Percentiles rank a stretch among this genome's conserved stretches.
Conservation (phyloP, 2,113 vertebrate species). For the Ophiodon elongatus region DNA sequence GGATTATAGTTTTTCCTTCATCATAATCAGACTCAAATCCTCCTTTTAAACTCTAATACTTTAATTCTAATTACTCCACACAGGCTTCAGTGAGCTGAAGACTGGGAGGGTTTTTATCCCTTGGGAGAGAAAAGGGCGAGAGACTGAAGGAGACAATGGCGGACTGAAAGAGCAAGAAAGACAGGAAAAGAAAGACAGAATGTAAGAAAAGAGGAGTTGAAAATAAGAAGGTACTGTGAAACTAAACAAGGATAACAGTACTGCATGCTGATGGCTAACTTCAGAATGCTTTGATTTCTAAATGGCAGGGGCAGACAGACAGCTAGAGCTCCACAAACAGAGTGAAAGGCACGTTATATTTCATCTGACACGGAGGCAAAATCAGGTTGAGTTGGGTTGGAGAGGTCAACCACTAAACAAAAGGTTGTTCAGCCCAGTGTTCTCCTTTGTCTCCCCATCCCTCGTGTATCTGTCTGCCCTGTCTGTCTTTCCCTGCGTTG, state of each 20-base stretch:
- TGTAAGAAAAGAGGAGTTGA: slow-evolving; percentile 25
- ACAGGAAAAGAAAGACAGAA: neutral
- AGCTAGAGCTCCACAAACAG: neutral
- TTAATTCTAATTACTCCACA: slow-evolving; percentile 79
- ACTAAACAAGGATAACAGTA: neutral
- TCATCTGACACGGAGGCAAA: neutral
- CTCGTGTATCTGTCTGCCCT: too few relatives aligned
- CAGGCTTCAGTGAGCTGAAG: slow-evolving; percentile 66
- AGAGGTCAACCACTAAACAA: neutral
- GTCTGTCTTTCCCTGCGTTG: too few relatives aligned
- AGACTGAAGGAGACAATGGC: slow-evolving; percentile 40
- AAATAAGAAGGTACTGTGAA: neutral
- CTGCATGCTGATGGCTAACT: neutral
- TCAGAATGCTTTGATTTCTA: slow-evolving; percentile 11
- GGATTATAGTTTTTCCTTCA: slow-evolving; percentile 71
- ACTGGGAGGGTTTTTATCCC: slow-evolving; percentile 63
- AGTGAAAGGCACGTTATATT: slow-evolving; percentile 7
- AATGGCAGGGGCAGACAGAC: slow-evolving; percentile 15
- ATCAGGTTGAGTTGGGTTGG: neutral
- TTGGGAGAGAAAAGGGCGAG: slow-evolving; percentile 36
- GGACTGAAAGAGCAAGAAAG: slow-evolving; percentile 31
- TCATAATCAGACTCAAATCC: slow-evolving; percentile 74
- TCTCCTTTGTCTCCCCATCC: too few relatives aligned
- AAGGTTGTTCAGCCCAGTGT: neutral
- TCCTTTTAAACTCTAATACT: slow-evolving; percentile 77